phyloP scores from a whole-genome alignment of 2,113 vertebrate species.

The Pogonocichla stellata region DNA sequence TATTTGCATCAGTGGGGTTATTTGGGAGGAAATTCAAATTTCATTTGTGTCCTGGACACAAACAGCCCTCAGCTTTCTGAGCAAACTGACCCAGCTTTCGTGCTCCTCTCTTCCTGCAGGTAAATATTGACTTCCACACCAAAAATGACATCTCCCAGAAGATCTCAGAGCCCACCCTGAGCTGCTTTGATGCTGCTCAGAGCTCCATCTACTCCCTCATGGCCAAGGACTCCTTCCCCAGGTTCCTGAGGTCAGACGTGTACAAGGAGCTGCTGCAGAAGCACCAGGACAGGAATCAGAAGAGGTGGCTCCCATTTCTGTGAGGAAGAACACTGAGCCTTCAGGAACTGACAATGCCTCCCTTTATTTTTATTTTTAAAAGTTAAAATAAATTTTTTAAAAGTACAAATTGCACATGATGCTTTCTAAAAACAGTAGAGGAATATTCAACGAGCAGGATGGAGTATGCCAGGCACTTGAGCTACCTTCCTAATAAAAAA shows the following conservation, averaged over 20 bases:
- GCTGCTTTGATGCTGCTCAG: constrained; percentile 81
- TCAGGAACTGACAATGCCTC: not conserved
- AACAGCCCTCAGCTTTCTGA: not conserved
- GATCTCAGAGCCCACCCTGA: constrained; percentile 71
- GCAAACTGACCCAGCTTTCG: not conserved
- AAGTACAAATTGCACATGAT: not conserved
- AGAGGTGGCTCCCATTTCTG: constrained; percentile 72
- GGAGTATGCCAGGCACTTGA: not conserved
- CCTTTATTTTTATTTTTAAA: no score
- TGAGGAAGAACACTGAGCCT: not conserved
- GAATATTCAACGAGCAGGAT: not conserved
- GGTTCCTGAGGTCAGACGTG: constrained; percentile 78
- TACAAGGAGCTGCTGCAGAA: constrained; percentile 75
- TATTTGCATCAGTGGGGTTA: constrained; percentile 13
- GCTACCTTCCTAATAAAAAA: not conserved
- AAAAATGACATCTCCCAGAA: constrained; percentile 74
- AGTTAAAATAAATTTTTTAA: not conserved
- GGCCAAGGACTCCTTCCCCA: constrained; percentile 82
- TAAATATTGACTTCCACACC: constrained; percentile 82
- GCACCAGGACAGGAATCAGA: constrained; percentile 66
- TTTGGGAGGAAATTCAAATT: constrained; percentile 20
- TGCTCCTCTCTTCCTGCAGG: constrained; percentile 65
- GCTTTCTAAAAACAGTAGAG: not conserved
- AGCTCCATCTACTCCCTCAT: constrained; percentile 76
- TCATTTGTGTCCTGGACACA: not conserved